A percentile compares a stretch with the other conserved stretches of the same genome.
Conservation (phyloP, 2,888 invertebrate genomes). For the Sarcophaga rosellei region DNA sequence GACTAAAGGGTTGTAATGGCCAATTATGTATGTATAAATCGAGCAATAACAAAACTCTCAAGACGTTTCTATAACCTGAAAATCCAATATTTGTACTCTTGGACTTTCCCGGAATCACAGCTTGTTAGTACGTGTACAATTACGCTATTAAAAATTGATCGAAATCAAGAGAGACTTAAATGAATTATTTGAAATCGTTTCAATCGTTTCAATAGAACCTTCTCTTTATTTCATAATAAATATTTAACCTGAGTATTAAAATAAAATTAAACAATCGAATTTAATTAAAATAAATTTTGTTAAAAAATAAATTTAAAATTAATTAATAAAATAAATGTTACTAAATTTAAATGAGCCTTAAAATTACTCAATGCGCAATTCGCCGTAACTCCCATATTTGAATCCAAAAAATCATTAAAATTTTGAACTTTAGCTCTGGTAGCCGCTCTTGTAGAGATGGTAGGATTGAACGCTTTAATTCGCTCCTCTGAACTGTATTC, state of each 20-base stretch:
- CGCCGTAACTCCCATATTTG: constrained; percentile 7
- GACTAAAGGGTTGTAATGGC: no score
- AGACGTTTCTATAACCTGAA: no score
- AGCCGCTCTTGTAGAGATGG: constrained; percentile 23
- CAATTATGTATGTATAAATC: no score
- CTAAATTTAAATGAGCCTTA: constrained; percentile 37
- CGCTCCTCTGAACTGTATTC: not conserved
- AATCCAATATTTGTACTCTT: no score
- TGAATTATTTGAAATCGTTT: no score
- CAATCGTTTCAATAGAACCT: not conserved
- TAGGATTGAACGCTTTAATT: not conserved
- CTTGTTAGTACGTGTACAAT: no score
- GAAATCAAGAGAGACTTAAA: no score
- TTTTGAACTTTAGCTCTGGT: constrained; percentile 53
- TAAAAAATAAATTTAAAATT: constrained; percentile 61
- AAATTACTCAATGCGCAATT: constrained; percentile 29
- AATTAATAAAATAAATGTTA: constrained; percentile 43
- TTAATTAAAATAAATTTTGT: constrained; percentile 40
- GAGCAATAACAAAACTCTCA: no score
- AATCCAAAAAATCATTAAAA: constrained; percentile 48
- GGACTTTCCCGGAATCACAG: no score
- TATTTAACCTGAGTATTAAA: constrained; percentile 62
- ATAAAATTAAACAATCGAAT: constrained; percentile 38
- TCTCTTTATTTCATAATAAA: constrained; percentile 47
- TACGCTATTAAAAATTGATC: no score